Evolutionary conservation across 2,113 vertebrate species (phyloP).

Genomic region (Aleadryas rufinucha): DNA sequence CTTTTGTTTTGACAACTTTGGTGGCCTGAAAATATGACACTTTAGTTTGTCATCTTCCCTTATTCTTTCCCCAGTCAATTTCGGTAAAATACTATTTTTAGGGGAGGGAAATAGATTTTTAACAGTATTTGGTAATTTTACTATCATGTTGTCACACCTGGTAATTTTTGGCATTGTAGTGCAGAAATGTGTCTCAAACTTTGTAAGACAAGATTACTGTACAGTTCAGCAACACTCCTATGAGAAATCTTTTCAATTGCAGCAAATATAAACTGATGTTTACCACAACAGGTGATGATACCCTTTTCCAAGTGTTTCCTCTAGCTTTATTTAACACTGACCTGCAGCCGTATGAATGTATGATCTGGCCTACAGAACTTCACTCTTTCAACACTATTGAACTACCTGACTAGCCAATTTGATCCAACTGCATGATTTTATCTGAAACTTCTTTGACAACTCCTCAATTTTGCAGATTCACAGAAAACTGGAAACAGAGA

Average conservation of each 20-base stretch:
- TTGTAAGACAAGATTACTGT: neutral
- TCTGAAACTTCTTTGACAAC: neutral
- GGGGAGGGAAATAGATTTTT: neutral
- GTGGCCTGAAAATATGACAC: neutral
- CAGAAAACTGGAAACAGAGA: neutral
- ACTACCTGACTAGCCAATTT: neutral
- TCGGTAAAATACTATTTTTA: neutral
- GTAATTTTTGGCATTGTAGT: neutral
- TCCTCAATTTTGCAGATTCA: neutral
- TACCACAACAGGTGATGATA: neutral
- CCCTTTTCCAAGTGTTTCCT: neutral
- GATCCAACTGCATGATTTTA: neutral
- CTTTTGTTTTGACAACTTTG: neutral
- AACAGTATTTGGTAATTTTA: neutral
- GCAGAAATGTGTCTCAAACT: neutral
- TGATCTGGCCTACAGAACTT: neutral
- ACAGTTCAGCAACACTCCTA: neutral
- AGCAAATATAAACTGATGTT: neutral
- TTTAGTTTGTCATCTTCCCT: neutral
- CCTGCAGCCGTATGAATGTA: neutral
- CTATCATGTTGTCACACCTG: neutral
- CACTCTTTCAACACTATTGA: neutral
- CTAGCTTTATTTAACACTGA: neutral
- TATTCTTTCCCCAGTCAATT: neutral
- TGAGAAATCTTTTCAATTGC: neutral